A percentile compares a stretch with the other conserved stretches of the same genome.
Conservation (phyloP, 1,140 invertebrate species). For the Drosophila littoralis region DNA sequence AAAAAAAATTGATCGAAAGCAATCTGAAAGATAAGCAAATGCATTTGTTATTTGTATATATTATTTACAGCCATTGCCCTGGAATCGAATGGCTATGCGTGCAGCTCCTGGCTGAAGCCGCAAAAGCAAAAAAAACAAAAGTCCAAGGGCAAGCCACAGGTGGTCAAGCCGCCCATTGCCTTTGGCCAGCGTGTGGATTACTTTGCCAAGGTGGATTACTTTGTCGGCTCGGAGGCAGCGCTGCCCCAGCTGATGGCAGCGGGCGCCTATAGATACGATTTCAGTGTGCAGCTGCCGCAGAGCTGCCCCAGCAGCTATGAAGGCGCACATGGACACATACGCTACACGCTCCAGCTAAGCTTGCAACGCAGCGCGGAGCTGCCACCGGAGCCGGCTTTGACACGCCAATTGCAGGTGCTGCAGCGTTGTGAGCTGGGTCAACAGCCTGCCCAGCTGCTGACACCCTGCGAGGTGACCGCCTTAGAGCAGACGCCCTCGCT, state of each 20-base stretch:
- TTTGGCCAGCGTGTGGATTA: conserved; percentile 71
- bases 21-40: conserved; percentile 14
- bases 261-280: conserved; percentile 86
- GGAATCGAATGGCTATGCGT: conserved; percentile 67
- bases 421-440: conserved; percentile 86
- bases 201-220: conserved; percentile 74
- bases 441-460: conserved; percentile 67
- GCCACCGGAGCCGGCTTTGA: conserved; percentile 87
- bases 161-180: conserved; percentile 22
- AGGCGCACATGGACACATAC: conserved; percentile 88
- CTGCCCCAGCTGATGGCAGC: conserved; percentile 63
- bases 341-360: conserved; percentile 88
- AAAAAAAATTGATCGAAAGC: background rate
- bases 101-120: conserved; percentile 55
- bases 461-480: conserved; percentile 27
- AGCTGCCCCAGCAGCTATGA: conserved; percentile 89
- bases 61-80: conserved; percentile 56
- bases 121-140: conserved; percentile 47
- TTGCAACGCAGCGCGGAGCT: conserved; percentile 88
- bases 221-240: conserved; percentile 71
- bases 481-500: conserved; percentile 47
- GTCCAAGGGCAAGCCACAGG: conserved; percentile 5
- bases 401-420: conserved; percentile 88
- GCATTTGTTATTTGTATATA: background rate
- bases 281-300: conserved; percentile 86